These are phyloP conservation scores for Thrips palmi DNA, from an alignment of 1,140 invertebrate species.

Conservation along the genomic window DNA sequence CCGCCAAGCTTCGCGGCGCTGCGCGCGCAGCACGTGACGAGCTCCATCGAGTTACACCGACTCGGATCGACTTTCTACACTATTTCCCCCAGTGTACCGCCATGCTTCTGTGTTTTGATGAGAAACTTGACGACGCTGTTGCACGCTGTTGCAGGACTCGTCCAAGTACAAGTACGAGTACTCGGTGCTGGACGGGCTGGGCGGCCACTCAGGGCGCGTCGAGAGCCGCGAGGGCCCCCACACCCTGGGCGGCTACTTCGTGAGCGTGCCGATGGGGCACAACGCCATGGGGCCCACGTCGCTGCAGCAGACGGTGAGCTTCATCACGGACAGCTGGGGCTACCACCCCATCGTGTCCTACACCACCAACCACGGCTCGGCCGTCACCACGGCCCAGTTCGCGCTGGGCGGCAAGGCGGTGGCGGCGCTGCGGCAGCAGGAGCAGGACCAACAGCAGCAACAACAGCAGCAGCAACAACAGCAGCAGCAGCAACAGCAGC, in stretches of 20 bases:
- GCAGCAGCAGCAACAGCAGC: conserved; percentile 5
- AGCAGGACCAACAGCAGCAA: no score
- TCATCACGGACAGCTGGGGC: conserved; percentile 38
- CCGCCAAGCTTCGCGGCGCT: no score
- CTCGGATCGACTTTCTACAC: no score
- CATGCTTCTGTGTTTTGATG: no score
- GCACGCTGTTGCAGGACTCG: conserved; percentile 26
- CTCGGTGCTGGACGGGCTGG: conserved; percentile 24
- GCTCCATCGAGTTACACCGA: no score
- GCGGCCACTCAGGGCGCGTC: conserved; percentile 30
- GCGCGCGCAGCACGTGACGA: no score
- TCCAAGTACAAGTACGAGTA: conserved; percentile 32
- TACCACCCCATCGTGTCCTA: conserved; percentile 40
- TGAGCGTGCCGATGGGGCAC: conserved; percentile 15
- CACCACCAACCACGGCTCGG: conserved; percentile 14
- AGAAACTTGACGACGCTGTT: no score
- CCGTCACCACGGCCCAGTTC: conserved; percentile 22
- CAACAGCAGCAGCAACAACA: conserved; percentile 8
- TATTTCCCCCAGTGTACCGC: no score
- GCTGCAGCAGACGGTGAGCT: conserved; percentile 30
- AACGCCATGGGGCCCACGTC: conserved; percentile 17
- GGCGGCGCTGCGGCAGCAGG: conserved; percentile 25
- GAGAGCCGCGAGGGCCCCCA: conserved; percentile 30
- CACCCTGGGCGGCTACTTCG: conserved; percentile 29
- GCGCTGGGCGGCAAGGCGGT: conserved; percentile 34